A percentile compares a stretch with the other conserved stretches of the same genome.
Conservation (phyloP, 2,797 vertebrate genomes). For the Brachyalestes nurse region DNA sequence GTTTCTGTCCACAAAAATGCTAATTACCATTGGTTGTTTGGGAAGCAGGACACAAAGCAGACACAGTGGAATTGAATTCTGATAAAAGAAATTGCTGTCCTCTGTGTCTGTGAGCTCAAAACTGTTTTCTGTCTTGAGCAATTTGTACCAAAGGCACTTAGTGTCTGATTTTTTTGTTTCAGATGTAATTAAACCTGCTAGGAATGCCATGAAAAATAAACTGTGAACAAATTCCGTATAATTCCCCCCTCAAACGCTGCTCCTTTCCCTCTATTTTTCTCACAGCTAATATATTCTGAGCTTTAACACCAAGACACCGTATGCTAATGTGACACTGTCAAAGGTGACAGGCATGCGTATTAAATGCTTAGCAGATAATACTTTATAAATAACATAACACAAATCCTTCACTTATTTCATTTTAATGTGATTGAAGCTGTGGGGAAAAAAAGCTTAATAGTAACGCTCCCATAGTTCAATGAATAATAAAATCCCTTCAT, state of each 20-base stretch:
- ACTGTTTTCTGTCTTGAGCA: conserved; percentile 73
- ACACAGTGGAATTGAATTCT: conserved; percentile 55
- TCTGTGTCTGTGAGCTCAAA: conserved; percentile 65
- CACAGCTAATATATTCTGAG: conserved; percentile 54
- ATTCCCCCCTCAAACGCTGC: conserved; percentile 50
- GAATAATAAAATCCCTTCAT: conserved; percentile 53
- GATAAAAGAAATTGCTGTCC: conserved; percentile 66
- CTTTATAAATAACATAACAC: conserved; percentile 54
- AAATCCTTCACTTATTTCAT: conserved; percentile 46
- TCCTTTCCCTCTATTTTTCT: conserved; percentile 55
- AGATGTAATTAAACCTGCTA: conserved; percentile 72
- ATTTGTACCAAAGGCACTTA: conserved; percentile 76
- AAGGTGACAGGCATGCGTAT: conserved; percentile 61
- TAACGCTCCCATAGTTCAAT: conserved; percentile 41
- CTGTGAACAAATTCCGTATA: conserved; percentile 64
- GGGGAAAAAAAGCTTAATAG: conserved; percentile 43
- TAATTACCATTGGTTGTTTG: conserved; percentile 33
- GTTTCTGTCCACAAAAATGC: conserved; percentile 12
- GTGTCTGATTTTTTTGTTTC: conserved; percentile 61
- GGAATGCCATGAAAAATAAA: conserved; percentile 73
- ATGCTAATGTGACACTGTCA: conserved; percentile 67
- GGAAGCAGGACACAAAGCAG: conserved; percentile 14
- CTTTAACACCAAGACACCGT: conserved; percentile 54
- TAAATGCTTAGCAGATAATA: conserved; percentile 63
- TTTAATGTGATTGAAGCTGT: conserved; percentile 56